phyloP scores from a whole-genome alignment of 2,797 vertebrate genomes.

The Mus minutoides region DNA sequence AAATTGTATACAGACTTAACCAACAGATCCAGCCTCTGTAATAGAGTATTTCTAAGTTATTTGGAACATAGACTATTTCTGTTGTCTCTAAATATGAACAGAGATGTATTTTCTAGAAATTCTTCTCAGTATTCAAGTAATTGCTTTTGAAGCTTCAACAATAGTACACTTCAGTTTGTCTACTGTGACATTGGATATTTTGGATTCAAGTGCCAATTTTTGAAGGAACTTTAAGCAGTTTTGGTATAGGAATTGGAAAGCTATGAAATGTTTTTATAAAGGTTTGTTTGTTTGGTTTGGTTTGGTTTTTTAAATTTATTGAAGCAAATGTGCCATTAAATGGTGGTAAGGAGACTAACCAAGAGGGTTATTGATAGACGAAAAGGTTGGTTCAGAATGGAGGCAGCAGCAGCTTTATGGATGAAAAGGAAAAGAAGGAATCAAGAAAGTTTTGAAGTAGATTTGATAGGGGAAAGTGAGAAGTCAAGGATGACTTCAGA shows the following conservation, averaged over 20 bases:
- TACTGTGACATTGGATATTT: background rate
- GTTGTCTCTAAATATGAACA: constrained; percentile 43
- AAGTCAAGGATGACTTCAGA: constrained; percentile 10
- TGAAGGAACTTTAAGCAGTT: constrained; percentile 43
- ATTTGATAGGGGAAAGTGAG: constrained; percentile 8
- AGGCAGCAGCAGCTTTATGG: background rate
- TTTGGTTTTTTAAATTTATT: constrained; percentile 7
- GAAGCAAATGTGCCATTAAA: constrained; percentile 10
- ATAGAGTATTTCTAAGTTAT: constrained; percentile 53
- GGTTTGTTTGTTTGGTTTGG: background rate
- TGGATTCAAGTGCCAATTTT: constrained; percentile 30
- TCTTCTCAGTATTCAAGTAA: constrained; percentile 1
- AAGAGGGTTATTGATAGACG: constrained; percentile 27
- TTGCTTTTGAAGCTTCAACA: constrained; percentile 18
- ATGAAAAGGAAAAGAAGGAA: background rate
- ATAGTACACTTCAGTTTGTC: constrained; percentile 27
- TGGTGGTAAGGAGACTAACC: constrained; percentile 6
- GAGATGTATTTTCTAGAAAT: background rate
- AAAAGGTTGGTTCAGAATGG: constrained; percentile 39
- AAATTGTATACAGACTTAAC: background rate
- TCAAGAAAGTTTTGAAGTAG: constrained; percentile 52
- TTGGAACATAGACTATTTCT: constrained; percentile 48
- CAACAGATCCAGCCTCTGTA: background rate
- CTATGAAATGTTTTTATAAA: constrained; percentile 36
- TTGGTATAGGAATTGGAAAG: constrained; percentile 42